These are phyloP conservation scores for Urocyon cinereoargenteus DNA, from an alignment of 2,797 vertebrate genomes.

Conservation along the genomic window DNA sequence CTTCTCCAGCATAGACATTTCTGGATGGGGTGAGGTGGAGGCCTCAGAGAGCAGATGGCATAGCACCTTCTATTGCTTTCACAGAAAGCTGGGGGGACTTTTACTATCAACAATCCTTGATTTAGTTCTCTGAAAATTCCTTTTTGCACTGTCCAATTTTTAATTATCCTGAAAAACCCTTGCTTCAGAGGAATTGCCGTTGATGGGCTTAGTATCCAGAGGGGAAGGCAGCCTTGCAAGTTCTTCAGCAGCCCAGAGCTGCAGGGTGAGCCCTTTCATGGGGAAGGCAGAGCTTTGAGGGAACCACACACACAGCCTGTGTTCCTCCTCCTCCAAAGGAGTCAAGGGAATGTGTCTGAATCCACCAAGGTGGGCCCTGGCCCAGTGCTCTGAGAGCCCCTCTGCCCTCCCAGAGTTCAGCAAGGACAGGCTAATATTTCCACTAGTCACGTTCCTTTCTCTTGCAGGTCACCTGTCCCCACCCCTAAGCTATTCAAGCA, in stretches of 20 bases:
- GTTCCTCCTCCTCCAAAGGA: not conserved
- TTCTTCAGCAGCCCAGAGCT: not conserved
- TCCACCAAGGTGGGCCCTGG: not conserved
- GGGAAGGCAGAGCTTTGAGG: not conserved
- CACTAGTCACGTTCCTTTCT: not conserved
- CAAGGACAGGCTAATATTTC: not conserved
- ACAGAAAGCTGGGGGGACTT: not conserved
- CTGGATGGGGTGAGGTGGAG: not conserved
- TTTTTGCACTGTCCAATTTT: not conserved
- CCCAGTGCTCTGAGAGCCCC: not conserved
- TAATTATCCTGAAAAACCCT: not conserved
- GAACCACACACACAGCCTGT: not conserved
- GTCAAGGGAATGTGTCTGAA: not conserved
- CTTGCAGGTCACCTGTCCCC: not conserved
- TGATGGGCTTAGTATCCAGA: not conserved
- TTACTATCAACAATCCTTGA: not conserved
- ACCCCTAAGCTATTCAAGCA: not conserved
- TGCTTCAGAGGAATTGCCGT: not conserved
- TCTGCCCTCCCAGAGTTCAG: not conserved
- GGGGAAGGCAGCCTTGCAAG: not conserved
- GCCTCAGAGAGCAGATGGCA: not conserved
- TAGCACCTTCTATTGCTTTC: not conserved
- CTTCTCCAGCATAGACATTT: not conserved
- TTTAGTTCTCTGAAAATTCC: constrained; percentile 26
- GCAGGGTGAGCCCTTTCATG: not conserved